Evolutionary conservation across 2,113 vertebrate species (phyloP).

Genomic region (Heptranchias perlo): DNA sequence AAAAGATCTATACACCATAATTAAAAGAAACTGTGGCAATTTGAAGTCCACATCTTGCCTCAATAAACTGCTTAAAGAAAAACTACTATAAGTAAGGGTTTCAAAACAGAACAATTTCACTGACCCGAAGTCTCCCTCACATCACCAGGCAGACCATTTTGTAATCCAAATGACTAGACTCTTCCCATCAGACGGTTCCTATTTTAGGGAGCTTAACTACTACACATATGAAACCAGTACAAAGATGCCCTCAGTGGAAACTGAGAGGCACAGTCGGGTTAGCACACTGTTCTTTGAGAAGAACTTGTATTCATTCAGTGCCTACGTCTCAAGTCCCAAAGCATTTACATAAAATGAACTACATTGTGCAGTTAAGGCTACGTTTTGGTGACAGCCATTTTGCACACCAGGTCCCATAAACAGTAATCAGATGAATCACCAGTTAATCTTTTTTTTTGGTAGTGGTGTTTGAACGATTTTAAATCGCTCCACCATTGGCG

Average conservation of each 20-base stretch:
- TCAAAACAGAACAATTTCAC: not conserved
- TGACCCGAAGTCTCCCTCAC: not conserved
- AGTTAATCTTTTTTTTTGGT: too few species aligned
- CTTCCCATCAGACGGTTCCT: not conserved
- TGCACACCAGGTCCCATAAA: too few species aligned
- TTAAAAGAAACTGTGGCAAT: conserved; percentile 29
- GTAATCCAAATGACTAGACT: not conserved
- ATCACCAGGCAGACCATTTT: not conserved
- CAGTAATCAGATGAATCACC: too few species aligned
- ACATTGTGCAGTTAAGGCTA: too few species aligned
- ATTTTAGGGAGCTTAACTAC: not conserved
- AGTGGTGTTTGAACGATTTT: not conserved
- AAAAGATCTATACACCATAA: conserved; percentile 21
- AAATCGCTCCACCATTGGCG: not conserved
- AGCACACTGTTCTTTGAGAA: not conserved
- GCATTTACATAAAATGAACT: not conserved
- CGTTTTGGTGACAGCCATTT: too few species aligned
- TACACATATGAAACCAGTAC: not conserved
- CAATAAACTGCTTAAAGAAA: not conserved
- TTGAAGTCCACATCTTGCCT: conserved; percentile 20
- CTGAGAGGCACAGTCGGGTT: not conserved
- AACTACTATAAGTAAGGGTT: not conserved
- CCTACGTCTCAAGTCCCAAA: not conserved
- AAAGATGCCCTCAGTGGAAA: not conserved
- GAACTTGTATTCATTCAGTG: not conserved